These are phyloP conservation scores for Papilio polyxenes DNA, from an alignment of 1,140 invertebrate genomes.

Conservation along the genomic window DNA sequence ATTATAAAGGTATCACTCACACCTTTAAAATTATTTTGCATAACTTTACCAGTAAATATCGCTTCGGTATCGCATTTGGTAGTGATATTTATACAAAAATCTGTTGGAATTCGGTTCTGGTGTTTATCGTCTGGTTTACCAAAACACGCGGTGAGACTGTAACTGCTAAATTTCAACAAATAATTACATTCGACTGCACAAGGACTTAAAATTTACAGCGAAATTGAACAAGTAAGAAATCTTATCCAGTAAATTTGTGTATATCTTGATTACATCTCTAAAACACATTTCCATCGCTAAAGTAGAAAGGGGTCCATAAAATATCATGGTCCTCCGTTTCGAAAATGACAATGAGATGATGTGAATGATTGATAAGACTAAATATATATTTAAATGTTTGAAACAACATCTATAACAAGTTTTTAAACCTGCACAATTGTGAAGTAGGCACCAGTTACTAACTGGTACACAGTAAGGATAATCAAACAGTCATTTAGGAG, in stretches of 20 bases:
- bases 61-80: too few species aligned
- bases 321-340: too few species aligned
- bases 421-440: neutral
- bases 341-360: too few species aligned
- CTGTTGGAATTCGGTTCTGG: neutral
- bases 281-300: too few species aligned
- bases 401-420: neutral
- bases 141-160: neutral
- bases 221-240: neutral
- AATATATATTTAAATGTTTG: neutral
- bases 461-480: neutral
- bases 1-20: too few species aligned
- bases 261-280: too few species aligned
- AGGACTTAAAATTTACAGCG: neutral
- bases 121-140: neutral
- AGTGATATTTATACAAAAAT: neutral
- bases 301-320: too few species aligned
- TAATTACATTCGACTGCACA: slow-evolving; percentile 13
- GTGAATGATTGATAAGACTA: too few species aligned
- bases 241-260: too few species aligned
- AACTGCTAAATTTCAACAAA: slow-evolving; percentile 25
- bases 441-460: neutral
- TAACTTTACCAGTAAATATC: too few species aligned
- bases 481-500: neutral
- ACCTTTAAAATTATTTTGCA: too few species aligned